Base-by-base conservation (phyloP, 2,888 invertebrate genomes). In the Brachycybe producta region DNA sequence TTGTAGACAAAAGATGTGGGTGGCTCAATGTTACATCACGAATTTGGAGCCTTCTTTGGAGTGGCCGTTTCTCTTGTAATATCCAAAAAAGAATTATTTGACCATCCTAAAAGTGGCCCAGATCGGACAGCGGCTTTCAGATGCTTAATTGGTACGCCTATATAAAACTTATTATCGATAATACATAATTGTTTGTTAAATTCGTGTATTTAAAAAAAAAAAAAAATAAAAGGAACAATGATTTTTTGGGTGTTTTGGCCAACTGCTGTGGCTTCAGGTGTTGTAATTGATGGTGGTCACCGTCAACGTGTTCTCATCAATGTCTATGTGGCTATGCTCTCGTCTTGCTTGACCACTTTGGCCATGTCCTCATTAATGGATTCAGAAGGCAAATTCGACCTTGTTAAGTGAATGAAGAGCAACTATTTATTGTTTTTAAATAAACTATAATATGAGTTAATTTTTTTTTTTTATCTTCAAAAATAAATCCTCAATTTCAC, bases 221-320 rank as follows among this genome's bases (percentile, higher is more conserved):
- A 17, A 19, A n/a, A 15, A 40, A 15, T 40, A n/a, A 13, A 64
- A 86, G 87, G 94, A 51, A 86, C 92, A 1, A 69, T 92, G 49
- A 94, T 95, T 68, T 73, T 95, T 36, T 95, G 92, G 92, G 73
- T 94, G 51, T 94, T 85, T 70, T 95, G 94, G 94, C 95, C 95
- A 0, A 90, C 90, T 54, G 95, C 95, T 71, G 95, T 95, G 71
- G 82, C 85, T 2, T 32, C 34, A 8, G 66, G 67, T 8, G 74
- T 84, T 11, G 35, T 21, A 19, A 35, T 24, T 26, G 27, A 73
- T 72, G 79, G 78, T 46, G 77, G 77, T 56, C 82, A 80, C 58
- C 82, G 82, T 57, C 78, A 82, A 61, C 74, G 94, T 53, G 92
- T 92, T 23, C 78, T 94, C 55, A 76, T 94, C 65, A 95, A 97